Evolutionary conservation across 2,888 invertebrate species (phyloP).

Genomic region (Hyles lineata): DNA sequence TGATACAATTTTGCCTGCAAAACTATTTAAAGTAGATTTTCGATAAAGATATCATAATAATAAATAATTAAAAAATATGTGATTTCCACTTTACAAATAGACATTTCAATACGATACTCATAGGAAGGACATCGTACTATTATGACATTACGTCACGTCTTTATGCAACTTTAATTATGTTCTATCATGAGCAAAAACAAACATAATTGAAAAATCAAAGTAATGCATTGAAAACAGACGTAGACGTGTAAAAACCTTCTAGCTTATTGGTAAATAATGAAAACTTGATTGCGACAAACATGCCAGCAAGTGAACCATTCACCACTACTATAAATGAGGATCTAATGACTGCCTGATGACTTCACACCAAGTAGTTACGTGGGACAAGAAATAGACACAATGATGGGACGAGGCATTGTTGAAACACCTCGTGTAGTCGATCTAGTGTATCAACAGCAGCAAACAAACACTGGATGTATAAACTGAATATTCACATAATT

Average conservation of each 20-base stretch:
- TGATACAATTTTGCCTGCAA: too few relatives aligned
- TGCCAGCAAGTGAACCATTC: neutral
- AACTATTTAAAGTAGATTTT: too few relatives aligned
- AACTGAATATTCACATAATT: too few relatives aligned
- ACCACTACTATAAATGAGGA: constrained; percentile 6
- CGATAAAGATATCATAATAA: too few relatives aligned
- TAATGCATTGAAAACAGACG: neutral
- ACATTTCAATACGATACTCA: too few relatives aligned
- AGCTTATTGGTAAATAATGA: constrained; percentile 28
- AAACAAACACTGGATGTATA: neutral
- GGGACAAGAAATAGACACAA: constrained; percentile 5
- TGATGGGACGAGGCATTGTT: constrained; percentile 9
- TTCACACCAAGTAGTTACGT: neutral
- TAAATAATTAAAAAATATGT: too few relatives aligned
- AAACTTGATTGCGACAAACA: neutral
- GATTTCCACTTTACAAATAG: too few relatives aligned
- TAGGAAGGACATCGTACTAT: too few relatives aligned
- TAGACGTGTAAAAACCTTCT: constrained; percentile 9
- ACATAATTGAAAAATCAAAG: too few relatives aligned
- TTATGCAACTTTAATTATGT: too few relatives aligned
- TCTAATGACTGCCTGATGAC: constrained; percentile 17
- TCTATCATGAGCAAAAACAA: too few relatives aligned
- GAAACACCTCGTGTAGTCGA: neutral
- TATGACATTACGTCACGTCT: too few relatives aligned
- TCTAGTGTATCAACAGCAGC: neutral